Percentiles rank a stretch among this genome's conserved stretches.
phyloP scores from a whole-genome alignment of 2,113 vertebrate species.

The Entelurus aequoreus region DNA sequence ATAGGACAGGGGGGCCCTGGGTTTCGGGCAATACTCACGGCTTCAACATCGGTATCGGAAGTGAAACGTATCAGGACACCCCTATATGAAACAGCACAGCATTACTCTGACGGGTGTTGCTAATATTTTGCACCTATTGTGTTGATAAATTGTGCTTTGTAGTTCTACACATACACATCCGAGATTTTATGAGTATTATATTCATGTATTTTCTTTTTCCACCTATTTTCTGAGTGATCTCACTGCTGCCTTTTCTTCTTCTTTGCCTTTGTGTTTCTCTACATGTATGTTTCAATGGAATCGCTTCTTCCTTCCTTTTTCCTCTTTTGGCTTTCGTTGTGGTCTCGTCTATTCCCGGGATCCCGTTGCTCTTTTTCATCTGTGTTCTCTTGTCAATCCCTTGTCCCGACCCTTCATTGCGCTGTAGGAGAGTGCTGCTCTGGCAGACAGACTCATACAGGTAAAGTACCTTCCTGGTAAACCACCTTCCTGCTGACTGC shows the following conservation, averaged over 20 bases:
- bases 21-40: no score
- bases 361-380: constrained; percentile 23
- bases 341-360: constrained; percentile 28
- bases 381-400: constrained; percentile 45
- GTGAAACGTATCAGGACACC: no score
- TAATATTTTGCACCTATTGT: no score
- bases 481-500: constrained; percentile 28
- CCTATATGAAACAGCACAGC: no score
- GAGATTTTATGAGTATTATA: neutral
- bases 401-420: constrained; percentile 39
- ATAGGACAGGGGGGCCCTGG: no score
- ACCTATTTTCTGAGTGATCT: constrained; percentile 23
- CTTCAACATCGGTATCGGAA: no score
- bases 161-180: neutral
- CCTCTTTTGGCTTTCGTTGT: constrained; percentile 15
- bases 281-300: neutral
- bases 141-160: no score
- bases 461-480: constrained; percentile 72
- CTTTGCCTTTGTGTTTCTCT: neutral
- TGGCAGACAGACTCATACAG: constrained; percentile 97
- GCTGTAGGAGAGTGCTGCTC: constrained; percentile 90
- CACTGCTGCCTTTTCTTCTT: constrained; percentile 14
- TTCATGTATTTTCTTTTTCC: neutral
- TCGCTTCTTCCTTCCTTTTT: constrained; percentile 8
- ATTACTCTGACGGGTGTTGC: no score